Evolutionary conservation across 2,113 vertebrate genomes (phyloP).

Genomic region (Seriola rivoliana): DNA sequence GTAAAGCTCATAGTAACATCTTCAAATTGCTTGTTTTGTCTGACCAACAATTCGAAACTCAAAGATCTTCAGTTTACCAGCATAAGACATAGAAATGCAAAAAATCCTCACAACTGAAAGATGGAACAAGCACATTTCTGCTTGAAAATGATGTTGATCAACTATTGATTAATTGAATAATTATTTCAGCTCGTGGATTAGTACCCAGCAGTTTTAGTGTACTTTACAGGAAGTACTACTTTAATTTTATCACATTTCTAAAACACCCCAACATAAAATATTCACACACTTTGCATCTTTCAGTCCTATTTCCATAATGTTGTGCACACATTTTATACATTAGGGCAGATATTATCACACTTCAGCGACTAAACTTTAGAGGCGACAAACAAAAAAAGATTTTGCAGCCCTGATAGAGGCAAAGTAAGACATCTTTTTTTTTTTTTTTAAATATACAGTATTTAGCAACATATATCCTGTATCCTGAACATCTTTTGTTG

Average conservation of each 20-base stretch:
- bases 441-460: neutral
- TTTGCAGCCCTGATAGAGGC: neutral
- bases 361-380: constrained; percentile 5
- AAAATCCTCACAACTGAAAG: neutral
- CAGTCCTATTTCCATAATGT: constrained; percentile 27
- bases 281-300: constrained; percentile 6
- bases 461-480: neutral
- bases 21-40: neutral
- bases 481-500: neutral
- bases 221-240: neutral
- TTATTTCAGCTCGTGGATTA: neutral
- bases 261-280: neutral
- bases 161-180: neutral
- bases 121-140: neutral
- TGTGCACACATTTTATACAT: neutral
- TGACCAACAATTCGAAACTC: neutral
- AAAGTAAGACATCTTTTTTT: neutral
- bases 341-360: neutral
- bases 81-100: neutral
- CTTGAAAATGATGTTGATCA: neutral
- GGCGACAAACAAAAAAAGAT: neutral
- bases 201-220: neutral
- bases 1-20: neutral
- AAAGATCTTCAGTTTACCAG: neutral
- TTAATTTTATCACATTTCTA: neutral